phyloP scores from a whole-genome alignment of 2,888 invertebrate genomes.

The Conchocele bisecta region DNA sequence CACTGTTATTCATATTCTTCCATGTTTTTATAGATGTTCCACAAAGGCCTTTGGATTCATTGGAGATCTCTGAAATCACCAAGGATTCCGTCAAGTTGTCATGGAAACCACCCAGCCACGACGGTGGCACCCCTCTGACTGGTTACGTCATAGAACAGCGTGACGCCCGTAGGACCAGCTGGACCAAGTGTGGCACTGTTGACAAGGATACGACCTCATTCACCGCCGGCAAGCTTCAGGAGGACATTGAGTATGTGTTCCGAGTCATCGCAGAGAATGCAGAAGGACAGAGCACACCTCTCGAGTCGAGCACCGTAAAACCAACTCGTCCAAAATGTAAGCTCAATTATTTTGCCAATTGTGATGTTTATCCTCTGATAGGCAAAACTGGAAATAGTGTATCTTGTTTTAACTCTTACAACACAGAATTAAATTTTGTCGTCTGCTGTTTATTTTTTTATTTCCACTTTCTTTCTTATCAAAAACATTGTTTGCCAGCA shows the following conservation, averaged over 20 bases:
- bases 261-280: conserved; percentile 80
- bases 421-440: too few species aligned
- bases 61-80: conserved; percentile 65
- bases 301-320: conserved; percentile 66
- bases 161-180: conserved; percentile 84
- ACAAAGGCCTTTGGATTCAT: conserved; percentile 6
- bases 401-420: too few species aligned
- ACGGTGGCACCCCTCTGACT: conserved; percentile 90
- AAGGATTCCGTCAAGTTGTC: conserved; percentile 73
- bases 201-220: conserved; percentile 84
- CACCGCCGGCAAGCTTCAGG: conserved; percentile 76
- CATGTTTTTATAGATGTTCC: conserved; percentile 25
- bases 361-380: too few species aligned
- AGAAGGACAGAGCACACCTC: conserved; percentile 75
- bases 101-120: conserved; percentile 89
- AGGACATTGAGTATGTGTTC: conserved; percentile 83
- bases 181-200: conserved; percentile 93
- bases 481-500: too few species aligned
- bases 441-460: too few species aligned
- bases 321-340: conserved; percentile 86
- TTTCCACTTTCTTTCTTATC: too few species aligned
- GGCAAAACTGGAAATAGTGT: too few species aligned
- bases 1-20: background rate
- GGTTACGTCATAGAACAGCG: conserved; percentile 80
- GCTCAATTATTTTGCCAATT: conserved; percentile 80